Conservation (phyloP, 2,113 vertebrate genomes). For the Heptranchias perlo region DNA sequence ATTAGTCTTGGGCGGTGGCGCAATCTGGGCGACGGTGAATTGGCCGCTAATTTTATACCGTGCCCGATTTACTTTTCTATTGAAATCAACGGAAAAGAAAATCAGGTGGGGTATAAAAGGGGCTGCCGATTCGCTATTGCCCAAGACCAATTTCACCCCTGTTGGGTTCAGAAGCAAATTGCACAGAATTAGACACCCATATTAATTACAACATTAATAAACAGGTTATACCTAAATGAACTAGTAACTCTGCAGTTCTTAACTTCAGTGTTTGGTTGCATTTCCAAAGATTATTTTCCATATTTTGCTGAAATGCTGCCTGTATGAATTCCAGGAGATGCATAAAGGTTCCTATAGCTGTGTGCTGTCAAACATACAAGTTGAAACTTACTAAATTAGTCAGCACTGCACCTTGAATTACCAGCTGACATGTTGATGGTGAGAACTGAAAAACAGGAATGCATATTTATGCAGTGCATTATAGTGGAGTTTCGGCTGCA, state of each 20-base stretch:
- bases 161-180: not conserved
- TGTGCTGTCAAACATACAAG: not conserved
- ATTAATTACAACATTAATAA: not conserved
- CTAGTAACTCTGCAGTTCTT: not conserved
- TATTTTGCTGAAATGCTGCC: not conserved
- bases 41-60: not conserved
- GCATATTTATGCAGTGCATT: slow-evolving; percentile 4
- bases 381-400: not conserved
- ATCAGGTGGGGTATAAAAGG: not conserved
- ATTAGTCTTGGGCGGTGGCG: not conserved
- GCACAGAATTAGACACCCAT: not conserved
- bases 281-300: not conserved
- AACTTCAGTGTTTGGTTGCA: not conserved
- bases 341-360: not conserved
- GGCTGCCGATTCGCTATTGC: not conserved
- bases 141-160: not conserved
- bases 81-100: not conserved
- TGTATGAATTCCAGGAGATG: not conserved
- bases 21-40: not conserved
- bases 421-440: not conserved
- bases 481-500: not conserved
- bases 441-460: not conserved
- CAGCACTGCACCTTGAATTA: not conserved
- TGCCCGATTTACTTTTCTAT: not conserved
- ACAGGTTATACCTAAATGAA: not conserved